These are phyloP conservation scores for Oligia strigilis DNA, from an alignment of 2,888 invertebrate genomes.

Conservation along the genomic window DNA sequence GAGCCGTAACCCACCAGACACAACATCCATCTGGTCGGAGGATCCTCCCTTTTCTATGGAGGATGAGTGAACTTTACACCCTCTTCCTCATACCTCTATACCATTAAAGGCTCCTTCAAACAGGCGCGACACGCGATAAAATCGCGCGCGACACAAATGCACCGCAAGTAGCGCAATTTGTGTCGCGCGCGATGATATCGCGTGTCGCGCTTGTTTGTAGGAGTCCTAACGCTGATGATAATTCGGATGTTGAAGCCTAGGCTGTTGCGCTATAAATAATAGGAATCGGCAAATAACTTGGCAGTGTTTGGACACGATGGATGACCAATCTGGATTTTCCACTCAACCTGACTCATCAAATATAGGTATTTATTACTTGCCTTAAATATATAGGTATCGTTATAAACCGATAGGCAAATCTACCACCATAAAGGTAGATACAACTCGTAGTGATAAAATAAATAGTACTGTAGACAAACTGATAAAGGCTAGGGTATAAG, in stretches of 20 bases:
- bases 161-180: too few species aligned
- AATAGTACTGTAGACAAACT: slow-evolving; percentile 33
- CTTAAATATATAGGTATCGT: slow-evolving; percentile 29
- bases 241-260: not conserved
- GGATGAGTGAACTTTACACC: too few species aligned
- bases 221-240: not conserved
- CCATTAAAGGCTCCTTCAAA: too few species aligned
- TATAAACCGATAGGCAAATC: slow-evolving; percentile 44
- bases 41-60: too few species aligned
- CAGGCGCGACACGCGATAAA: too few species aligned
- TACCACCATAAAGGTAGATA: slow-evolving; percentile 26
- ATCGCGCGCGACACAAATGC: too few species aligned
- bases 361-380: slow-evolving; percentile 19
- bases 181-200: too few species aligned
- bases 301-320: not conserved
- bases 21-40: too few species aligned
- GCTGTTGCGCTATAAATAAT: not conserved
- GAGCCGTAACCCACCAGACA: too few species aligned
- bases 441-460: slow-evolving; percentile 32
- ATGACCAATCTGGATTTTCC: not conserved
- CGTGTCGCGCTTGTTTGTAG: too few species aligned
- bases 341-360: not conserved
- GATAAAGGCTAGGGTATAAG: slow-evolving; percentile 57
- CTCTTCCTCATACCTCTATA: too few species aligned
- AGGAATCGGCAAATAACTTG: too few species aligned